Evolutionary conservation across 2,888 invertebrate genomes (phyloP), one percentile per base, ranked within the genome.

Genomic region (Diogma glabrata): DNA sequence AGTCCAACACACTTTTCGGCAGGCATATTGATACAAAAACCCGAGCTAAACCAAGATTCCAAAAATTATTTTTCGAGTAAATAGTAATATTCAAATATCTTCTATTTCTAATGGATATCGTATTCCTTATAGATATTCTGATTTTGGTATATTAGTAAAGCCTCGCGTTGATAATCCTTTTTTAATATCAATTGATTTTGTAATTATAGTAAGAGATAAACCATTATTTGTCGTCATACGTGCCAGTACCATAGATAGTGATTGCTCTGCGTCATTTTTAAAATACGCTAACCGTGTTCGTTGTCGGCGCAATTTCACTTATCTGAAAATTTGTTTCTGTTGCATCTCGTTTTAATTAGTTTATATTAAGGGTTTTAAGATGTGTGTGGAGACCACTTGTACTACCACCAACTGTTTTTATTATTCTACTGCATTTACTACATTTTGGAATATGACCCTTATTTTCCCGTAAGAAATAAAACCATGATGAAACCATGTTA

Each of bases 391-490:
- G 33, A 14, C 33, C 12, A 33, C 33, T 33, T 33, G 33, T 7
- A 33, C 33, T 33, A 33, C 33, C 33, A 33, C 33, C 5, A 10
- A 33, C 33, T 14, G 33, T 33, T 33, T 33, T 33, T 33, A 33
- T 10, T 33, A 4, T 33, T 14, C 33, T 33, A 10, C 33, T 33
- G 33, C 33, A 33, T 33, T 33, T 33, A 33, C 12, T 33, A 33
- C 17, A n/a, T n/a, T n/a, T n/a, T n/a, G n/a, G n/a, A n/a, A n/a
- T n/a, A n/a, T n/a, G n/a, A n/a, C n/a, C n/a, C n/a, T n/a, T n/a
- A 17, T 36, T 36, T 36, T 36, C 14, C 36, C 36, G 36, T 36
- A 36, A 36, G 36, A 36, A 36, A 36, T 36, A 6, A 36, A 36
- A 36, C 36, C 36, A 14, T 36, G 36, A 17, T 36, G 36, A 36